Conservation (phyloP, 2,797 vertebrate genomes). For the Rhyacichthys aspro region DNA sequence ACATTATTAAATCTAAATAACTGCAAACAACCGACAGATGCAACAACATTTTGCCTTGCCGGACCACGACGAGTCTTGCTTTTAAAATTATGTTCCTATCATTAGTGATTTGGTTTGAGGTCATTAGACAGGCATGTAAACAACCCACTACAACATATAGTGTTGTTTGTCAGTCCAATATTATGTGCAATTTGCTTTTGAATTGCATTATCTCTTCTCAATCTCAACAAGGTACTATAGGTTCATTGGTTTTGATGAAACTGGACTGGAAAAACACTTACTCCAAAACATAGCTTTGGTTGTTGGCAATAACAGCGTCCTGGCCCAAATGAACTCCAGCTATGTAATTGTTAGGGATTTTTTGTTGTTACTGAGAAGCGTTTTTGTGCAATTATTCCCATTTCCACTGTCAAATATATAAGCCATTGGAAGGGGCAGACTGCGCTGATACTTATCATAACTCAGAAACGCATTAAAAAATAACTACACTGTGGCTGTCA, state of each 20-base stretch:
- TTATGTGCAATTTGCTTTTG: conserved; percentile 56
- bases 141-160: conserved; percentile 32
- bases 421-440: conserved; percentile 62
- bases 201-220: conserved; percentile 50
- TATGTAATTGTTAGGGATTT: conserved; percentile 65
- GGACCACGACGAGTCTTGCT: conserved; percentile 43
- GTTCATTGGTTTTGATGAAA: conserved; percentile 61
- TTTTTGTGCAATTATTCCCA: conserved; percentile 75
- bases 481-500: conserved; percentile 70
- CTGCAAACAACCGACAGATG: conserved; percentile 34
- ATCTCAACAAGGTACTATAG: conserved; percentile 47
- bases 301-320: conserved; percentile 67
- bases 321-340: conserved; percentile 66
- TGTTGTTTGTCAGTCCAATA: conserved; percentile 41
- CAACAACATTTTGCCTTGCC: conserved; percentile 25
- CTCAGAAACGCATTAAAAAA: conserved; percentile 76
- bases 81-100: conserved; percentile 49
- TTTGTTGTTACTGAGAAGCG: conserved; percentile 66
- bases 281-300: conserved; percentile 50
- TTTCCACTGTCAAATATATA: conserved; percentile 74
- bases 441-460: conserved; percentile 71
- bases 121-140: conserved; percentile 56
- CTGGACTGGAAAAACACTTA: conserved; percentile 51
- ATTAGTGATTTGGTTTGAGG: conserved; percentile 41
- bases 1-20: conserved; percentile 57